phyloP scores from a whole-genome alignment of 2,113 vertebrate species.

The Melospiza melodia region DNA sequence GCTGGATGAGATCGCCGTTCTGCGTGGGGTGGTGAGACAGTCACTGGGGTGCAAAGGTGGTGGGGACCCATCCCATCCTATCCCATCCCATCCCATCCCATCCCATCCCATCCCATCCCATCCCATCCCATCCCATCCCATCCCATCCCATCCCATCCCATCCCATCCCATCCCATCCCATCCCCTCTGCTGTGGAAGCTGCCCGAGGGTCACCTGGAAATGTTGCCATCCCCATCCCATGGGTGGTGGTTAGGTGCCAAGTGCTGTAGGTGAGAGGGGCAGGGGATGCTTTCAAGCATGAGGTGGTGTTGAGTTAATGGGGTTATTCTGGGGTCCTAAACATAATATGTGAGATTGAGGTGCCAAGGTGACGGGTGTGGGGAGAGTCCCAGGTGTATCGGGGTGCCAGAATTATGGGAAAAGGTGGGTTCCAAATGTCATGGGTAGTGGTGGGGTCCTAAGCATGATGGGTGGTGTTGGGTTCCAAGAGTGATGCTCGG shows the following conservation, averaged over 20 bases:
- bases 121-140: not conserved
- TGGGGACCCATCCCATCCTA: not conserved
- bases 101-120: not conserved
- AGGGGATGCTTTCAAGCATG: not conserved
- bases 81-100: not conserved
- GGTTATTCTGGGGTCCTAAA: not conserved
- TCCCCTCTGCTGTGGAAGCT: not conserved
- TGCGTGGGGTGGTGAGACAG: constrained; percentile 76
- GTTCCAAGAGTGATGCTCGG: not conserved
- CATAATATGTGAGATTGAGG: not conserved
- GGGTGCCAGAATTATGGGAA: not conserved
- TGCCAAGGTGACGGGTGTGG: not conserved
- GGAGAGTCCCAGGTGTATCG: rapidly evolving
- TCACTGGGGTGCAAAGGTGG: not conserved
- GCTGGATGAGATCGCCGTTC: constrained; percentile 83
- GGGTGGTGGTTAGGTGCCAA: not conserved
- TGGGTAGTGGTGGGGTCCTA: not conserved
- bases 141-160: too few relatives aligned
- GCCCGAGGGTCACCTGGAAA: not conserved
- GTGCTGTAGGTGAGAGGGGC: not conserved
- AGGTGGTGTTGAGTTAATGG: not conserved
- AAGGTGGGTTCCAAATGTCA: not conserved
- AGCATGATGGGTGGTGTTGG: not conserved
- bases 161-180: too few relatives aligned
- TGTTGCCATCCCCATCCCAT: not conserved